Evolutionary conservation across 2,797 vertebrate species (phyloP).

Genomic region (Sebastes hubbsi): DNA sequence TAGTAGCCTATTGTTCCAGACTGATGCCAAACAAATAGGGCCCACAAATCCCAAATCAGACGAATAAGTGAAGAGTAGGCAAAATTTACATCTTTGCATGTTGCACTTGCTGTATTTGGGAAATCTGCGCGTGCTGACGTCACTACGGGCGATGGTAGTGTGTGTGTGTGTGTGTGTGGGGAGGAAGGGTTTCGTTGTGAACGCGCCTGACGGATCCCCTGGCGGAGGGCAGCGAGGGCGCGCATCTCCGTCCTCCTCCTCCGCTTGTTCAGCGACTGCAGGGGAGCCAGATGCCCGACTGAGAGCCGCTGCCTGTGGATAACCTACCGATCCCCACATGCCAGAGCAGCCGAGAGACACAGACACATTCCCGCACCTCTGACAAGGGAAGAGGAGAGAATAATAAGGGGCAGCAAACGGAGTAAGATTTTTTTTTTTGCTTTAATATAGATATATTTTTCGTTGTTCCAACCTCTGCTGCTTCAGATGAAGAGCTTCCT

Average conservation of each 20-base stretch:
- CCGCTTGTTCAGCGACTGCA: constrained; percentile 80
- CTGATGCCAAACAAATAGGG: neutral
- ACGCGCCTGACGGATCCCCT: constrained; percentile 79
- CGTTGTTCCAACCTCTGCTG: constrained; percentile 20
- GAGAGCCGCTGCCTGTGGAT: constrained; percentile 80
- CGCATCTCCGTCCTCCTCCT: constrained; percentile 77
- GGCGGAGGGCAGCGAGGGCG: constrained; percentile 72
- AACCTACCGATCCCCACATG: constrained; percentile 61
- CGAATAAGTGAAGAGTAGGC: neutral
- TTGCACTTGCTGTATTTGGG: constrained; percentile 47
- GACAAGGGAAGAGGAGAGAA: constrained; percentile 22
- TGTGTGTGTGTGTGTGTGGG: too few species aligned
- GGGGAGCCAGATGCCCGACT: constrained; percentile 81
- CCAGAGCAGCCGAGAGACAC: constrained; percentile 67
- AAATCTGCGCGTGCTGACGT: constrained; percentile 80
- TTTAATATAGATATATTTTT: constrained; percentile 1
- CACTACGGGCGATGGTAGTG: constrained; percentile 50
- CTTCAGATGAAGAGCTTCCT: constrained; percentile 73
- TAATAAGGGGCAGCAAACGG: constrained; percentile 8
- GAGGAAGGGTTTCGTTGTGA: constrained; percentile 43
- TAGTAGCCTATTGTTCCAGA: neutral
- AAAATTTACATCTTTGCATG: neutral
- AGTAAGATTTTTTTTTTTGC: constrained; percentile 30
- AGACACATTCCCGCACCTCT: constrained; percentile 32
- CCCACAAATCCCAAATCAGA: neutral